phyloP scores from a whole-genome alignment of 2,888 invertebrate species.

The Andrena trimmerana region DNA sequence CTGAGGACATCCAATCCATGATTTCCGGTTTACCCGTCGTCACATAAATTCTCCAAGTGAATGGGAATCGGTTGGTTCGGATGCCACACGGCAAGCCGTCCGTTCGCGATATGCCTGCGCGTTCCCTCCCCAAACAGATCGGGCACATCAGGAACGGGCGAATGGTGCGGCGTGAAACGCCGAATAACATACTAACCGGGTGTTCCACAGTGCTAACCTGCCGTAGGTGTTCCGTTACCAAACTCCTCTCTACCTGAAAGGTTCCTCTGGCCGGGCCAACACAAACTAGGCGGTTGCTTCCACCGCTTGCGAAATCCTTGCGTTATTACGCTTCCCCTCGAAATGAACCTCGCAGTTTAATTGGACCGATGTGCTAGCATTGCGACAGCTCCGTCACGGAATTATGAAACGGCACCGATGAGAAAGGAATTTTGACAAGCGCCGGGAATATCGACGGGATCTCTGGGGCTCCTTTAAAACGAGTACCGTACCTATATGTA shows the following conservation, averaged over 20 bases:
- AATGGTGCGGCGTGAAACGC: slow-evolving; percentile 73
- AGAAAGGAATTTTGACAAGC: slow-evolving; percentile 61
- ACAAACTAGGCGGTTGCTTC: background rate
- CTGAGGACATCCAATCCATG: slow-evolving; percentile 76
- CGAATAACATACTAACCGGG: slow-evolving; percentile 76
- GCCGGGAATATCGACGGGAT: slow-evolving; percentile 42
- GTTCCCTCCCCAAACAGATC: slow-evolving; percentile 69
- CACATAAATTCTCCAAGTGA: slow-evolving; percentile 76
- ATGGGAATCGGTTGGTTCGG: slow-evolving; percentile 75
- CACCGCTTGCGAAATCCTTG: slow-evolving; percentile 6
- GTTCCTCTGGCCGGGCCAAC: background rate
- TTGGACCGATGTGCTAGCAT: slow-evolving; percentile 20
- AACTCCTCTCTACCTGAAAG: slow-evolving; percentile 14
- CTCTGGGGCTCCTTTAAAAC: slow-evolving; percentile 57
- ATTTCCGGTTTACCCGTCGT: slow-evolving; percentile 78
- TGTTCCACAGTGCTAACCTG: slow-evolving; percentile 60
- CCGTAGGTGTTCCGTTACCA: slow-evolving; percentile 56
- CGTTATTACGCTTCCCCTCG: background rate
- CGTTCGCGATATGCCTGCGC: slow-evolving; percentile 65
- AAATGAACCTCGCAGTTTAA: slow-evolving; percentile 13
- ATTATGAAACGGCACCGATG: slow-evolving; percentile 18
- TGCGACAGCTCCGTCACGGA: background rate
- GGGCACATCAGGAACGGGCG: slow-evolving; percentile 66
- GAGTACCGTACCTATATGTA: slow-evolving; percentile 45
- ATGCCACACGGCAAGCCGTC: slow-evolving; percentile 68